A percentile compares a stretch with the other conserved stretches of the same genome.
phyloP scores from a whole-genome alignment of 2,797 vertebrate species.

The Gymnoscopelus braueri region DNA sequence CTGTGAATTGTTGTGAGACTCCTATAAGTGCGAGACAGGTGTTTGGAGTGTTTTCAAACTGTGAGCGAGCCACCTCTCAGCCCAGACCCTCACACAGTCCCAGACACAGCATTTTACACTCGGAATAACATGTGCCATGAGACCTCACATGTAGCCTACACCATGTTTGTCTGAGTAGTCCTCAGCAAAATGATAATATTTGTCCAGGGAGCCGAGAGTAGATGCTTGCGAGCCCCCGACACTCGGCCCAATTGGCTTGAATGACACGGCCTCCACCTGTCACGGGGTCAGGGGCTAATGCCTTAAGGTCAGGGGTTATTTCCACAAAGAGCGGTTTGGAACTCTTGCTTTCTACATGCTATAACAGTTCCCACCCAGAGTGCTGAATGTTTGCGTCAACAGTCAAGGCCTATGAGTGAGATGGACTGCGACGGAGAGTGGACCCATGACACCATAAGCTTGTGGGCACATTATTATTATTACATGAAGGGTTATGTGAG shows the following conservation, averaged over 20 bases:
- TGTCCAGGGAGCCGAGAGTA: slow-evolving; percentile 68
- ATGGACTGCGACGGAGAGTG: slow-evolving; percentile 18
- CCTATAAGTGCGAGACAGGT: slow-evolving; percentile 74
- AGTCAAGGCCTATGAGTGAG: slow-evolving; percentile 41
- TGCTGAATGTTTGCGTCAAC: slow-evolving; percentile 76
- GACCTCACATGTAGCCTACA: slow-evolving; percentile 82
- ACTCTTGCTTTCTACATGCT: slow-evolving; percentile 73
- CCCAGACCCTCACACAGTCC: slow-evolving; percentile 56
- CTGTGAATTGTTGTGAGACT: slow-evolving; percentile 27
- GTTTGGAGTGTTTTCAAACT: slow-evolving; percentile 72
- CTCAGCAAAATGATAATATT: slow-evolving; percentile 85
- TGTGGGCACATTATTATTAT: too few species aligned
- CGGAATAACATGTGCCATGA: slow-evolving; percentile 70
- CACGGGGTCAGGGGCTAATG: slow-evolving; percentile 81
- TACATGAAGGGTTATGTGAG: too few species aligned
- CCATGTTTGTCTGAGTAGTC: slow-evolving; percentile 69
- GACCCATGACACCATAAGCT: background rate
- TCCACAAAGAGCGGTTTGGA: slow-evolving; percentile 72
- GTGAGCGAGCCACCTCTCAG: slow-evolving; percentile 59
- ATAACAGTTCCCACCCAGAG: slow-evolving; percentile 69
- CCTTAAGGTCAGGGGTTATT: slow-evolving; percentile 80
- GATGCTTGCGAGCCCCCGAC: slow-evolving; percentile 66
- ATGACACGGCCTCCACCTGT: slow-evolving; percentile 86
- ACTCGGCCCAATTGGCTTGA: slow-evolving; percentile 65
- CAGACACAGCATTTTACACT: slow-evolving; percentile 79